A percentile compares a stretch with the other conserved stretches of the same genome.
These are phyloP conservation scores for Microvelia longipes DNA, from an alignment of 1,140 invertebrate species.

Conservation along the genomic window DNA sequence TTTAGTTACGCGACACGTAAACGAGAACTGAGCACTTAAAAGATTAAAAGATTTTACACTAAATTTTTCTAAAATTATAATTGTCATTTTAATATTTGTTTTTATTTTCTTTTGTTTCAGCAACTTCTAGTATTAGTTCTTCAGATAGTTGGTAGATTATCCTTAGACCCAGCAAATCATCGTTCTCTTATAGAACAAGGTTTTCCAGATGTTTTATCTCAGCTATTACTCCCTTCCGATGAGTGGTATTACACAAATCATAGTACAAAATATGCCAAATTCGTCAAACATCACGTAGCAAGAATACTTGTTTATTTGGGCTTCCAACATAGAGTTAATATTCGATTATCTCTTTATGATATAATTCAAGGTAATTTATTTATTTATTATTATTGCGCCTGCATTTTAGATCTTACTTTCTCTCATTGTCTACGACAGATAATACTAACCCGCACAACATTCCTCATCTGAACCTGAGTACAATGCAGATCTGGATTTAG, in stretches of 20 bases:
- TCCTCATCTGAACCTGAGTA: no score
- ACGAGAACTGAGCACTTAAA: no score
- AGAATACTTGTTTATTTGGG: constrained; percentile 42
- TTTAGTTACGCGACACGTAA: no score
- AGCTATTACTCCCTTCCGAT: constrained; percentile 51
- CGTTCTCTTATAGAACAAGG: constrained; percentile 39
- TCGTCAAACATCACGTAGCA: constrained; percentile 55
- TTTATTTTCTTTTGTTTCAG: constrained; percentile 28
- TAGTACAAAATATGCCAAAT: constrained; percentile 50
- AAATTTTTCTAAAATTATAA: no score
- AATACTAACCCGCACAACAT: no score
- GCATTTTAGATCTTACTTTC: neutral
- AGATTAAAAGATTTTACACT: no score
- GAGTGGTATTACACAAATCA: constrained; percentile 61
- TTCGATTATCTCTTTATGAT: constrained; percentile 33
- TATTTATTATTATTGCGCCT: neutral
- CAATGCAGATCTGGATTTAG: no score
- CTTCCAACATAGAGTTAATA: constrained; percentile 33
- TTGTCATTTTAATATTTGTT: no score
- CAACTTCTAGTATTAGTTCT: constrained; percentile 52
- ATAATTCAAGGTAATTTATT: constrained; percentile 27
- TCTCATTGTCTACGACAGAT: no score
- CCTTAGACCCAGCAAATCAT: constrained; percentile 41
- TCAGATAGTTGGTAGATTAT: constrained; percentile 46
- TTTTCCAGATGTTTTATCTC: constrained; percentile 46